A percentile compares a stretch with the other conserved stretches of the same genome.
Evolutionary conservation across 2,888 invertebrate species (phyloP).

Genomic region (Corbicula japonica): DNA sequence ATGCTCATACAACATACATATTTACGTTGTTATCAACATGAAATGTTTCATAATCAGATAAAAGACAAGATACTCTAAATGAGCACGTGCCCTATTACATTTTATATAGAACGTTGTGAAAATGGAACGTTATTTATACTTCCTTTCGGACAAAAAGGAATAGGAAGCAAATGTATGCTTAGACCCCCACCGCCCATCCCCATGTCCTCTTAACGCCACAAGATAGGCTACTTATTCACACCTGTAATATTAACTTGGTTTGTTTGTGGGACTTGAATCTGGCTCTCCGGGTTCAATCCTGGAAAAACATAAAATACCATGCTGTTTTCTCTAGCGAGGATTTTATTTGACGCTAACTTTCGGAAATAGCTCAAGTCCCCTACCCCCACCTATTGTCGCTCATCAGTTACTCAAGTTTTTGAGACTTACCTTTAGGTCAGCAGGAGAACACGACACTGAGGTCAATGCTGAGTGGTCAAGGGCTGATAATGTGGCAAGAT

Average conservation of each 20-base stretch:
- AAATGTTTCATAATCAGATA: no score
- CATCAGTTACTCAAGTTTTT: neutral
- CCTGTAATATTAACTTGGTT: neutral
- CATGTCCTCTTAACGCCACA: no score
- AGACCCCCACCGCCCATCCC: no score
- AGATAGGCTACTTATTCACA: no score
- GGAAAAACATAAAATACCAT: neutral
- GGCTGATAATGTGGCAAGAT: constrained; percentile 66
- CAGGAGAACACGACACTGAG: constrained; percentile 41
- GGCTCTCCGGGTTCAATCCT: neutral
- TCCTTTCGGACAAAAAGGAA: no score
- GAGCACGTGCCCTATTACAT: no score
- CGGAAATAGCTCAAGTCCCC: neutral
- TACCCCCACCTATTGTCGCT: neutral
- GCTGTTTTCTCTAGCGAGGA: neutral
- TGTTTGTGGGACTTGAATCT: neutral
- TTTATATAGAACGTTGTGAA: no score
- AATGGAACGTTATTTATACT: no score
- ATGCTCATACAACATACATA: no score
- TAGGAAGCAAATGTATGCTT: no score
- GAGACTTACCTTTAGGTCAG: constrained; percentile 64
- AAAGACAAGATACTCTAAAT: no score
- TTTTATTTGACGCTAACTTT: neutral
- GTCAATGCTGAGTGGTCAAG: constrained; percentile 45
- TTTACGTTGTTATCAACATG: no score